phyloP scores from a whole-genome alignment of 2,113 vertebrate species.

The Epinephelus moara region DNA sequence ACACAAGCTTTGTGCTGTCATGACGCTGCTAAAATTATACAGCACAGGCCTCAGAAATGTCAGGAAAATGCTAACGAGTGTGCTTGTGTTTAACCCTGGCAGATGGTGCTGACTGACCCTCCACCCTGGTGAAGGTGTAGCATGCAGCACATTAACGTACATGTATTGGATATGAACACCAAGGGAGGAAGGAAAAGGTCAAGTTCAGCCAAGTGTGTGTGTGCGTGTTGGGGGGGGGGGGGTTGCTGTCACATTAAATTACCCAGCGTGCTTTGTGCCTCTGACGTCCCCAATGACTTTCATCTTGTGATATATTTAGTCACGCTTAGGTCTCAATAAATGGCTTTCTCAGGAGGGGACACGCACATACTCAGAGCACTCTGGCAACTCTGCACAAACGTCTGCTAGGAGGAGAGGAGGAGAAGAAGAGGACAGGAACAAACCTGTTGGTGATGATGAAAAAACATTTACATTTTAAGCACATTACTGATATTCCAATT shows the following conservation, averaged over 20 bases:
- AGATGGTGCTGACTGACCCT: slow-evolving; percentile 33
- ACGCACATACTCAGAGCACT: slow-evolving; percentile 17
- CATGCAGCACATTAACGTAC: slow-evolving; percentile 20
- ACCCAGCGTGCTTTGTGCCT: slow-evolving; percentile 63
- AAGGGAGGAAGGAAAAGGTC: slow-evolving; percentile 56
- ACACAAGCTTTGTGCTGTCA: not conserved
- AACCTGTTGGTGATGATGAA: not conserved
- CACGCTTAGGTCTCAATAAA: slow-evolving; percentile 59
- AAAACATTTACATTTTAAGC: not conserved
- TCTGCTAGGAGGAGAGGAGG: not conserved
- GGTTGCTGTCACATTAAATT: slow-evolving; percentile 70
- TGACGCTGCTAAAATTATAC: not conserved
- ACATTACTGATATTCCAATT: not conserved
- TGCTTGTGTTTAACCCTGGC: slow-evolving; percentile 16
- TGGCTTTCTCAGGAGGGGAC: slow-evolving; percentile 38
- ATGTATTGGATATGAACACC: slow-evolving; percentile 26
- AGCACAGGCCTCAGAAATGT: not conserved
- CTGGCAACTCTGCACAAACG: not conserved
- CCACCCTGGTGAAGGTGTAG: not conserved
- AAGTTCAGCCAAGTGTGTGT: slow-evolving; percentile 50
- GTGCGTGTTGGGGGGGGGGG: not conserved
- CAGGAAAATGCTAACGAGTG: slow-evolving; percentile 8
- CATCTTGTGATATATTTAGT: slow-evolving; percentile 70
- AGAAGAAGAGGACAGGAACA: not conserved
- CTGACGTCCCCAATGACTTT: slow-evolving; percentile 60